Evolutionary conservation across 2,888 invertebrate genomes (phyloP).

Genomic region (Chrysolina americana): DNA sequence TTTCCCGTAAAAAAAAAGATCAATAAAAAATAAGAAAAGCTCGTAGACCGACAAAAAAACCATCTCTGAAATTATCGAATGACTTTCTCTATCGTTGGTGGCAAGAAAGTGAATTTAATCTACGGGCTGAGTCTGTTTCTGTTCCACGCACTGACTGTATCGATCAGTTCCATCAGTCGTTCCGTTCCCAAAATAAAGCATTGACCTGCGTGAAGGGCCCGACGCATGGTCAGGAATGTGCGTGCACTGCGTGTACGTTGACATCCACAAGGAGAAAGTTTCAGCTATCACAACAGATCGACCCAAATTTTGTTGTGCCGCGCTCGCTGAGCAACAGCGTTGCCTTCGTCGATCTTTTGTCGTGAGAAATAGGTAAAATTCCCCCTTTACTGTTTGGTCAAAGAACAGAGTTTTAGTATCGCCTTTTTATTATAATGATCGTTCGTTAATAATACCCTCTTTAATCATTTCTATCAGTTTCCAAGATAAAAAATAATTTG

Average conservation of each 20-base stretch:
- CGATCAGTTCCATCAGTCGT: slow-evolving; percentile 16
- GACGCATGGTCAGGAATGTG: slow-evolving; percentile 37
- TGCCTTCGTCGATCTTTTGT: slow-evolving; percentile 27
- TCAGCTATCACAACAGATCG: slow-evolving; percentile 33
- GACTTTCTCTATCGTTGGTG: slow-evolving; percentile 11
- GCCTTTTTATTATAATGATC: too few species aligned
- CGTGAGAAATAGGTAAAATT: neutral
- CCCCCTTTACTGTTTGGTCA: too few species aligned
- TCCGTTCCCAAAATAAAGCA: slow-evolving; percentile 38
- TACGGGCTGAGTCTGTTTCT: neutral
- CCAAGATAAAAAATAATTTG: too few species aligned
- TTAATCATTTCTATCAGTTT: too few species aligned
- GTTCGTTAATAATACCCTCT: too few species aligned
- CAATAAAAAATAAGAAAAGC: too few species aligned
- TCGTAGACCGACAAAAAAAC: too few species aligned
- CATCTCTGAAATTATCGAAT: neutral
- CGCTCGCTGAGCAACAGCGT: slow-evolving; percentile 22
- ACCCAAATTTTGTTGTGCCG: slow-evolving; percentile 41
- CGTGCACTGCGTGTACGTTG: slow-evolving; percentile 33
- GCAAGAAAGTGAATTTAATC: slow-evolving; percentile 20
- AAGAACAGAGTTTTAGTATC: too few species aligned
- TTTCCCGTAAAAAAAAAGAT: too few species aligned
- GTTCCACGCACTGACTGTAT: slow-evolving; percentile 16
- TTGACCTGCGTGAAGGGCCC: slow-evolving; percentile 38
- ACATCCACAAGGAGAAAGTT: slow-evolving; percentile 33